A percentile compares a stretch with the other conserved stretches of the same genome.
These are phyloP conservation scores for Biston betularia DNA, from an alignment of 2,888 invertebrate genomes.

Conservation along the genomic window DNA sequence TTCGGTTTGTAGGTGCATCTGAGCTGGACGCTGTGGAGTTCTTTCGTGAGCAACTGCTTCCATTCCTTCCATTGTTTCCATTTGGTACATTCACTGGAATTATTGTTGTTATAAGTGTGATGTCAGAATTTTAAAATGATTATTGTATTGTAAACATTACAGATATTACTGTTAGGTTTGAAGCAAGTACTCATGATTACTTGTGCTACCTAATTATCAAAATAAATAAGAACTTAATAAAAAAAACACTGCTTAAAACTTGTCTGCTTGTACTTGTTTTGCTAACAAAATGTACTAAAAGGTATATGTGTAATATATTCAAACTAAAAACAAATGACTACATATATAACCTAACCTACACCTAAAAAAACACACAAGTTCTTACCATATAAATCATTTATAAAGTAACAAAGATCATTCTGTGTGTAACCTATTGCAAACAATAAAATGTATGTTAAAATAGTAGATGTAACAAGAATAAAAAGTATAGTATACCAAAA, in stretches of 20 bases:
- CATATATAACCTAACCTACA: too few relatives aligned
- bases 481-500: not conserved
- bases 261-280: too few relatives aligned
- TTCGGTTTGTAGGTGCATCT: constrained; percentile 70
- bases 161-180: too few relatives aligned
- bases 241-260: too few relatives aligned
- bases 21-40: constrained; percentile 77
- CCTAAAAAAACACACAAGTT: not conserved
- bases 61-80: constrained; percentile 62
- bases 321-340: too few relatives aligned
- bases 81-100: constrained; percentile 68
- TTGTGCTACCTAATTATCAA: not conserved
- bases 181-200: too few relatives aligned
- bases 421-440: constrained; percentile 39
- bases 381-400: constrained; percentile 28
- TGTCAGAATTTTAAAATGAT: not conserved
- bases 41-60: constrained; percentile 72
- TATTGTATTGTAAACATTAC: not conserved
- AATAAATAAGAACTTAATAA: not conserved
- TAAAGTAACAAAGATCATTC: constrained; percentile 35
- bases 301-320: too few relatives aligned
- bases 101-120: not conserved
- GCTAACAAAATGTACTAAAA: too few relatives aligned
- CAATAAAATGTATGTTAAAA: not conserved
- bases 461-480: not conserved